These are phyloP conservation scores for Lordiphosa stackelbergi DNA, from an alignment of 1,140 invertebrate genomes.

Conservation along the genomic window DNA sequence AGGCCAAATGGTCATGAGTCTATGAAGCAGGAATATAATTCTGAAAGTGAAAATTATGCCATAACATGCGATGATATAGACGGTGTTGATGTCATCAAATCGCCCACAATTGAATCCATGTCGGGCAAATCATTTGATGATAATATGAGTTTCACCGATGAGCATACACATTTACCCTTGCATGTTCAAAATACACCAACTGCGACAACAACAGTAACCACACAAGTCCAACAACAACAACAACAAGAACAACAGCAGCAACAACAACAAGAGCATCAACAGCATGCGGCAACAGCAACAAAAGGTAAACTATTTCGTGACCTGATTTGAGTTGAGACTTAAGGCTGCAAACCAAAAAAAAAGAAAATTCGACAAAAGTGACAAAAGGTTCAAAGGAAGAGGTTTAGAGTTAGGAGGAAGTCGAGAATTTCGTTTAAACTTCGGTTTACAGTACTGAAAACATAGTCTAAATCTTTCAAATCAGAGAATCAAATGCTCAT, in stretches of 20 bases:
- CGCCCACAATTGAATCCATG: conserved; percentile 77
- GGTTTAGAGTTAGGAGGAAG: no score
- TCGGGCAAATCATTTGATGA: conserved; percentile 77
- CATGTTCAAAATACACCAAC: conserved; percentile 32
- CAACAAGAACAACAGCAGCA: conserved; percentile 29
- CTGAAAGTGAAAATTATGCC: conserved; percentile 77
- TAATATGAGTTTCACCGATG: conserved; percentile 75
- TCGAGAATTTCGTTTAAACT: no score
- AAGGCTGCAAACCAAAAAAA: conserved; percentile 9
- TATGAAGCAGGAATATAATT: conserved; percentile 68
- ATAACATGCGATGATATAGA: conserved; percentile 76
- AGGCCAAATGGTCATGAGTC: conserved; percentile 54
- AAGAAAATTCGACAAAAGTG: no score
- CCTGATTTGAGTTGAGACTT: conserved; percentile 33
- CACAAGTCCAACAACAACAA: conserved; percentile 51
- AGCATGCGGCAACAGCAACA: conserved; percentile 44
- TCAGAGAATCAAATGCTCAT: no score
- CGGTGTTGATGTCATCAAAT: conserved; percentile 76
- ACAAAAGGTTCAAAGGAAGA: no score
- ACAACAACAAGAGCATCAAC: conserved; percentile 34
- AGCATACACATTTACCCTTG: conserved; percentile 66
- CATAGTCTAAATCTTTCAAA: no score
- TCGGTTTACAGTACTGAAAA: no score
- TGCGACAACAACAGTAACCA: conserved; percentile 38
- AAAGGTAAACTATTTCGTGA: conserved; percentile 55